Evolutionary conservation across 2,113 vertebrate genomes (phyloP).

Genomic region (human): DNA sequence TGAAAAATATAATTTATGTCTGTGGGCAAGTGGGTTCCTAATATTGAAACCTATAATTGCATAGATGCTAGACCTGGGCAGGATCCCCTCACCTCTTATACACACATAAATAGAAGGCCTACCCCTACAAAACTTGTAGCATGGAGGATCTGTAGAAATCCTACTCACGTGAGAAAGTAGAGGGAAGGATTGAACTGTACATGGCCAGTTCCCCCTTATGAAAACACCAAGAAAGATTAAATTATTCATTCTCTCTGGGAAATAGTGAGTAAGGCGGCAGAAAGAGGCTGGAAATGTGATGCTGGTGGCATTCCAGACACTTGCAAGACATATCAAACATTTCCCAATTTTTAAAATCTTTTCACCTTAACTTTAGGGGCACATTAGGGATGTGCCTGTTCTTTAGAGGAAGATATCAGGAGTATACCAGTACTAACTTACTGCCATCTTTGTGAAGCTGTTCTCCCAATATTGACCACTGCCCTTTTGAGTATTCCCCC

Average conservation of each 20-base stretch:
- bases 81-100: no score
- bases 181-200: not conserved
- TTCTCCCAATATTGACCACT: not conserved
- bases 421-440: not conserved
- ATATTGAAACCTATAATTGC: not conserved
- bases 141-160: not conserved
- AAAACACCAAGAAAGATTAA: not conserved
- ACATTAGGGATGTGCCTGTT: not conserved
- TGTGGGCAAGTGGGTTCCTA: not conserved
- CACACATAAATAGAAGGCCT: not conserved
- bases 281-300: not conserved
- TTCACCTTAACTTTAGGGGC: not conserved
- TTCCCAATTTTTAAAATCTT: not conserved
- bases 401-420: not conserved
- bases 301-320: not conserved
- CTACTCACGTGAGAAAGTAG: not conserved
- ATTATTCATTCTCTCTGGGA: not conserved
- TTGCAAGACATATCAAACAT: not conserved
- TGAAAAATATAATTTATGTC: not conserved
- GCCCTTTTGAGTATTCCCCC: not conserved
- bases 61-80: not conserved
- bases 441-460: not conserved
- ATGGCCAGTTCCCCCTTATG: not conserved
- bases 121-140: not conserved
- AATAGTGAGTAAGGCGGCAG: not conserved